Conservation (phyloP, 2,888 invertebrate species). For the Brenthis daphne region DNA sequence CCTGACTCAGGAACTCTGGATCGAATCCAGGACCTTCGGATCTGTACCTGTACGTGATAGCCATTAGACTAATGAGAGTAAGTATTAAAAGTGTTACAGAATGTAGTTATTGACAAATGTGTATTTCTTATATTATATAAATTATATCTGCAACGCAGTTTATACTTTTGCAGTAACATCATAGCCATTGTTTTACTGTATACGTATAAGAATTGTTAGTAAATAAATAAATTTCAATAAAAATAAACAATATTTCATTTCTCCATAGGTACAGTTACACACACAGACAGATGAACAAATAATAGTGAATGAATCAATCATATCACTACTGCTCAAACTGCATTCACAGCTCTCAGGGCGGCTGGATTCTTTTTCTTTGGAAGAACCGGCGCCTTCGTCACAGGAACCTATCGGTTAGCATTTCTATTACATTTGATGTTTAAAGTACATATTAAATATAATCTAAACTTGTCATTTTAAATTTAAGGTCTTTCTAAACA, state of each 20-base stretch:
- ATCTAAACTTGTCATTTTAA: not conserved
- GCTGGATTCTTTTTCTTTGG: conserved; percentile 89
- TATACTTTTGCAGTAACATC: no score
- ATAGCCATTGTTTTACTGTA: no score
- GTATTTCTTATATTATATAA: not conserved
- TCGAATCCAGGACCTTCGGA: no score
- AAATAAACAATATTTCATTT: not conserved
- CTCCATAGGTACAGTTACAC: conserved; percentile 59
- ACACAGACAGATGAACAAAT: conserved; percentile 77
- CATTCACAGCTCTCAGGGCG: conserved; percentile 94
- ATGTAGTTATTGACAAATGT: not conserved
- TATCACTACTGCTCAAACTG: conserved; percentile 93
- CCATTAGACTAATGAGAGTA: no score
- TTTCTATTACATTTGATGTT: not conserved
- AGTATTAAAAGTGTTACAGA: no score
- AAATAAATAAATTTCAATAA: not conserved
- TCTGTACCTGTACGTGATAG: no score
- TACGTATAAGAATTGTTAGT: no score
- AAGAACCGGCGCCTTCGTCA: conserved; percentile 68
- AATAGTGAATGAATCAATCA: conserved; percentile 92
- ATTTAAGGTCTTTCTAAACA: not conserved
- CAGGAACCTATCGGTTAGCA: conserved; percentile 64
- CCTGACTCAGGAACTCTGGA: no score
- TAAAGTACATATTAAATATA: no score
- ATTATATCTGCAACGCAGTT: no score